Base-by-base conservation (phyloP, 2,113 vertebrate species). In the Brachionichthys hirsutus region DNA sequence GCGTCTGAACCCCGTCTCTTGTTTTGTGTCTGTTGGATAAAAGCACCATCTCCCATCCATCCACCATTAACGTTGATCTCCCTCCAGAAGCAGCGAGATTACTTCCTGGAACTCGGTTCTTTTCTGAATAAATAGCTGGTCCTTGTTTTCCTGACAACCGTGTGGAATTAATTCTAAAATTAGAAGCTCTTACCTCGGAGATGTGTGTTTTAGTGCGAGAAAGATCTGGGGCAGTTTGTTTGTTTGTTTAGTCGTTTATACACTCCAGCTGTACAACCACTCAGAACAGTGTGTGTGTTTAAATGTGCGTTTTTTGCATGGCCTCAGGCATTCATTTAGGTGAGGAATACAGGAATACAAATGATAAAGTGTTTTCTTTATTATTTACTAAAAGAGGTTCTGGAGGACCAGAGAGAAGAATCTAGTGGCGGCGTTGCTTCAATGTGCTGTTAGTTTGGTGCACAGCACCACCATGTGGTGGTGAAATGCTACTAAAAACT, bases 1-100 rank as follows among this genome's bases (percentile, higher is more conserved):
- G 62, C 61, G 51, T 46, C 18, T 43, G 3, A 67, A 70, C n/a
- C 53, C 80, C 73, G 75, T 62, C 72, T 73, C 57, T 63, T 67
- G 80, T 77, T 77, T 58, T 77, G 73, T 82, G 84, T 78, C 47
- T 69, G 69, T 84, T 63, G 67, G 66, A 72, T 75, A 71, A 62
- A 73, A 57, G 58, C 60, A 49, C 79, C 87, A 89, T 85, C 76
- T 60, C 75, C 57, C 86, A 88, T 89, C 66, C 84, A 89, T 85
- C 75, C 70, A 74, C 75, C 83, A 83, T 83, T 48, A 77, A 72
- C 43, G 67, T 88, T 89, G 88, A 88, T 89, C 88, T 88, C 84
- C 86, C 81, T 58, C 71, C 62, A 84, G 83, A 88, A 83, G 73
- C 76, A 54, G 19, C 47, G 16, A 12, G 8, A 46, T 54, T 1